Conservation (phyloP, 2,113 vertebrate genomes). For the Podiceps cristatus region DNA sequence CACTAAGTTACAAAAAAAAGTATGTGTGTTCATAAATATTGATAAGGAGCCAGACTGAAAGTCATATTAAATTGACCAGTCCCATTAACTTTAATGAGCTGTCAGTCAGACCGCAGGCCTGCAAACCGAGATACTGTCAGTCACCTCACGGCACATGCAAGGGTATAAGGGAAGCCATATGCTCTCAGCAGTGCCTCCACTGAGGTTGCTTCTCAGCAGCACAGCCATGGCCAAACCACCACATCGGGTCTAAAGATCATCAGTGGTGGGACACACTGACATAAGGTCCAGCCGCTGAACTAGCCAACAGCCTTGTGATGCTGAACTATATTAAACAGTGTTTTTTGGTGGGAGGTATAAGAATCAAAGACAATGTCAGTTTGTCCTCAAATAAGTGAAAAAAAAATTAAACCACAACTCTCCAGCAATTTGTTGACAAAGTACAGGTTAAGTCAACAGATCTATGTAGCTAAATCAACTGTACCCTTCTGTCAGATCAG, state of each 20-base stretch:
- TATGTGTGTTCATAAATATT: neutral
- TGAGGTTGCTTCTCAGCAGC: neutral
- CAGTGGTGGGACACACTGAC: no score
- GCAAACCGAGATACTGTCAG: neutral
- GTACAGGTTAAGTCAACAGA: neutral
- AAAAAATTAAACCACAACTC: neutral
- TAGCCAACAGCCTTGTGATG: neutral
- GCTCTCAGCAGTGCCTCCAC: neutral
- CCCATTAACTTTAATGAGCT: neutral
- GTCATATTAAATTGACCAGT: neutral
- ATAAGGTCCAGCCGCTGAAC: neutral
- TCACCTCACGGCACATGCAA: accelerated
- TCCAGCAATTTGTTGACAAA: neutral
- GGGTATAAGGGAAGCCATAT: accelerated
- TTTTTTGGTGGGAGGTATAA: accelerated
- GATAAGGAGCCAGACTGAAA: neutral
- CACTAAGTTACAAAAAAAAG: neutral
- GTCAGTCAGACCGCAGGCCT: neutral
- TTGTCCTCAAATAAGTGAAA: neutral
- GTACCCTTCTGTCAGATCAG: neutral
- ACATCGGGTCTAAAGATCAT: neutral
- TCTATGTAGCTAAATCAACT: accelerated
- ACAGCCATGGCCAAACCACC: no score
- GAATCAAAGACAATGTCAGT: neutral
- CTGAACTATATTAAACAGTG: neutral